These are phyloP conservation scores for Galleria mellonella DNA, from an alignment of 1,140 invertebrate species.

Conservation along the genomic window DNA sequence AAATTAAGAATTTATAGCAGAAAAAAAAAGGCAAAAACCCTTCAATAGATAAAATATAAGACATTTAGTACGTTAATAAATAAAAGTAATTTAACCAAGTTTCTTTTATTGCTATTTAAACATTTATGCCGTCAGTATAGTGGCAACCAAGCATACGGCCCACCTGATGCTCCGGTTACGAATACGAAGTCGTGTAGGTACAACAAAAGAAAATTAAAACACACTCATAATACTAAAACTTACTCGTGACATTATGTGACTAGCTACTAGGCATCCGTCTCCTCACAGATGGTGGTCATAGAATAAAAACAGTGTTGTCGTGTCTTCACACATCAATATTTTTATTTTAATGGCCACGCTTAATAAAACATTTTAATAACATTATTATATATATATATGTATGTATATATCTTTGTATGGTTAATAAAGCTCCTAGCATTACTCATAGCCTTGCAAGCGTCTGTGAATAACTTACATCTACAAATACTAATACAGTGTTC, in stretches of 20 bases:
- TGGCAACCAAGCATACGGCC: too few relatives aligned
- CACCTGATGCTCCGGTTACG: too few relatives aligned
- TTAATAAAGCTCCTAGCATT: slow-evolving; percentile 28
- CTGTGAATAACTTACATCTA: not conserved
- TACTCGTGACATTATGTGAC: slow-evolving; percentile 1
- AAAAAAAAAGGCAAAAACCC: too few relatives aligned
- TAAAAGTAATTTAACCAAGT: too few relatives aligned
- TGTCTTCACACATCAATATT: not conserved
- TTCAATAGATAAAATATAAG: too few relatives aligned
- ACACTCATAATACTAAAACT: not conserved
- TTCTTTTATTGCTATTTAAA: too few relatives aligned
- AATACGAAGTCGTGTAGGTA: too few relatives aligned
- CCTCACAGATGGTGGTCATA: not conserved
- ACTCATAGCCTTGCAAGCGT: slow-evolving; percentile 20
- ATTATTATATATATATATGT: not conserved
- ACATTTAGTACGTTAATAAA: too few relatives aligned
- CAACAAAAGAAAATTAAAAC: not conserved
- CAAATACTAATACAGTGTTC: not conserved
- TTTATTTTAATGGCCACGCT: not conserved
- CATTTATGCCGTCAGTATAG: too few relatives aligned
- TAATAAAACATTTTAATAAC: not conserved
- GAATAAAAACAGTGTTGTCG: not conserved
- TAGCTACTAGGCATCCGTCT: slow-evolving; percentile 10
- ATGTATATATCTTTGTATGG: slow-evolving; percentile 14
- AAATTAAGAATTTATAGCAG: too few relatives aligned